A percentile compares a stretch with the other conserved stretches of the same genome.
phyloP scores from a whole-genome alignment of 2,888 invertebrate genomes.

The Girardia tigrina region DNA sequence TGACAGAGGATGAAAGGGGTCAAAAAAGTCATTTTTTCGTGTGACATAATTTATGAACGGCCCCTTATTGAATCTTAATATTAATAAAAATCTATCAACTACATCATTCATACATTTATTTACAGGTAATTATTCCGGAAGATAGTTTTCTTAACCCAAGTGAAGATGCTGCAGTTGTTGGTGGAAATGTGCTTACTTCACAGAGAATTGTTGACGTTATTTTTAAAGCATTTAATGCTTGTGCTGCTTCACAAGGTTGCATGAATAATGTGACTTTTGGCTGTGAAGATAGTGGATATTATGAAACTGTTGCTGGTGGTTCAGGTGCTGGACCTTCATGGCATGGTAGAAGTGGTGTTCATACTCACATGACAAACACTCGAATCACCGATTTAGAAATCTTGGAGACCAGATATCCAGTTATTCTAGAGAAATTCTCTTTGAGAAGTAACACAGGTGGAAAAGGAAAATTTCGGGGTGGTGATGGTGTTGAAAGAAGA shows the following conservation, averaged over 20 bases:
- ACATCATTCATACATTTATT: too few species aligned
- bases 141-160: constrained; percentile 79
- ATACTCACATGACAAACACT: constrained; percentile 98
- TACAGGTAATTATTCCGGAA: constrained; percentile 64
- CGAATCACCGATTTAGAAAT: constrained; percentile 96
- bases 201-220: constrained; percentile 93
- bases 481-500: constrained; percentile 76
- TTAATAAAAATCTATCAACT: too few species aligned
- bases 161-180: constrained; percentile 80
- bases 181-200: constrained; percentile 91
- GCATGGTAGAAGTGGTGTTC: constrained; percentile 80
- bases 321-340: constrained; percentile 85
- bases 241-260: constrained; percentile 74
- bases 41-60: too few species aligned
- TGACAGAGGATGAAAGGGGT: too few species aligned
- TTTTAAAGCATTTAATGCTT: constrained; percentile 66
- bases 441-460: constrained; percentile 65
- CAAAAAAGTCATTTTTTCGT: too few species aligned
- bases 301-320: constrained; percentile 95
- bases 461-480: constrained; percentile 57
- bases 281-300: constrained; percentile 78
- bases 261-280: constrained; percentile 98
- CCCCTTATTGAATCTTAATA: too few species aligned
- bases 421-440: constrained; percentile 69
- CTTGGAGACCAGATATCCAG: constrained; percentile 78